Evolutionary conservation across 2,797 vertebrate genomes (phyloP), one percentile per base, ranked within the genome.

Genomic region (Crenichthys baileyi): DNA sequence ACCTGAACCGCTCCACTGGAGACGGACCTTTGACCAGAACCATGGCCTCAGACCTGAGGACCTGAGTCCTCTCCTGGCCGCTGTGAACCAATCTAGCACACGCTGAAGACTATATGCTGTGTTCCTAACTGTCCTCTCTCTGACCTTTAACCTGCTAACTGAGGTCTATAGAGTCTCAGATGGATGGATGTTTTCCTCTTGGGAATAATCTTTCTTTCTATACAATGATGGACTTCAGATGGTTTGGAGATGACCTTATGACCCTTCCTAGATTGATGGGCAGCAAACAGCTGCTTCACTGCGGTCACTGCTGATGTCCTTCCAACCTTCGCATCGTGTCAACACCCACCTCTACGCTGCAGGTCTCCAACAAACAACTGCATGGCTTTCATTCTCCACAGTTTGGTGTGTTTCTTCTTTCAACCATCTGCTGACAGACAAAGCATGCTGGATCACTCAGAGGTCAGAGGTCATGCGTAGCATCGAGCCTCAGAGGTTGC

Each of bases 381-480:
- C 46, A 11, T 9, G 9, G 46, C 46, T 48, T 12, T 48, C 46
- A 9, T 48, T 2, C 8, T 11, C 46, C 46, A 11, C 46, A 9
- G 46, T 48, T 48, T 9, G 7, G 46, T 9, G n/a, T 24, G 20
- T n/a, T 58, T 58, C 55, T 58, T 22, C 55, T 58, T 58, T 58
- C n/a, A 58, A 58, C 24, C 46, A 11, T 58, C 55, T 24, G 55
- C 55, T 58, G 55, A 58, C 55, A 58, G 55, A 18, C 7, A n/a
- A 58, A 58, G 20, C 20, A 20, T 67, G 63, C 11, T 20, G 63
- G 36, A 67, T 67, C 18, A 3, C 5, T 41, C 63, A 67, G 63
- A 15, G 81, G 77, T 85, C 77, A 84, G 84, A 89, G 83, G 73
- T 31, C 13, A 13, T 2, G 2, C 5, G 16, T 3, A 22, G 36